Evolutionary conservation across 2,113 vertebrate genomes (phyloP).

Genomic region (Chaetura pelagica): DNA sequence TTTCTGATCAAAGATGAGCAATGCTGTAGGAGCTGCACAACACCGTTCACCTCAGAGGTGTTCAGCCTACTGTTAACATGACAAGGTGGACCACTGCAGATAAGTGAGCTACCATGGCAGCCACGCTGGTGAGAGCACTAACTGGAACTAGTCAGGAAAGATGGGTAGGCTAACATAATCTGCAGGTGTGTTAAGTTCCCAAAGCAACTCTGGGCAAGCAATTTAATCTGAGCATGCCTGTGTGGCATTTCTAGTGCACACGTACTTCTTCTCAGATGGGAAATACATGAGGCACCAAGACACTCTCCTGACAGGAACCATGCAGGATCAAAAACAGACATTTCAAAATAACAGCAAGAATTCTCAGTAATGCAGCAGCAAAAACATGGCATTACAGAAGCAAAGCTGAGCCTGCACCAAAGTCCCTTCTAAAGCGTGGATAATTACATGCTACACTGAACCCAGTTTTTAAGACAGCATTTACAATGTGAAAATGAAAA

Average conservation of each 20-base stretch:
- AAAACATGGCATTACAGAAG: not conserved
- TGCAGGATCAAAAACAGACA: not conserved
- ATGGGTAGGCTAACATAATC: not conserved
- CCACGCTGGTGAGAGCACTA: not conserved
- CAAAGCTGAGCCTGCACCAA: not conserved
- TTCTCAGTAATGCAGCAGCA: not conserved
- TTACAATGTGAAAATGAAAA: not conserved
- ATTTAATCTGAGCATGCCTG: not conserved
- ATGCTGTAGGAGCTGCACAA: rapidly evolving
- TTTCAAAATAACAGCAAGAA: not conserved
- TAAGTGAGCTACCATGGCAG: rapidly evolving
- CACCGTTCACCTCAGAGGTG: not conserved
- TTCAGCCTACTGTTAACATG: not conserved
- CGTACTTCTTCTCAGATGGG: not conserved
- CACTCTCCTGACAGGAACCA: not conserved
- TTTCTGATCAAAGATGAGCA: not conserved
- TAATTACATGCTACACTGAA: slow-evolving; percentile 10
- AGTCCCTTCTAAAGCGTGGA: not conserved
- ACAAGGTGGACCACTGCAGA: not conserved
- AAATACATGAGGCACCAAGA: not conserved
- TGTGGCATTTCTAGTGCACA: not conserved
- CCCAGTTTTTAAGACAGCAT: not conserved
- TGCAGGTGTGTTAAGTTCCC: not conserved
- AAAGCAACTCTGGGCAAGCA: not conserved
- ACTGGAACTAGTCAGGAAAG: not conserved